A percentile compares a stretch with the other conserved stretches of the same genome.
These are phyloP conservation scores for Cathartes aura DNA, from an alignment of 2,113 vertebrate species.

Conservation along the genomic window DNA sequence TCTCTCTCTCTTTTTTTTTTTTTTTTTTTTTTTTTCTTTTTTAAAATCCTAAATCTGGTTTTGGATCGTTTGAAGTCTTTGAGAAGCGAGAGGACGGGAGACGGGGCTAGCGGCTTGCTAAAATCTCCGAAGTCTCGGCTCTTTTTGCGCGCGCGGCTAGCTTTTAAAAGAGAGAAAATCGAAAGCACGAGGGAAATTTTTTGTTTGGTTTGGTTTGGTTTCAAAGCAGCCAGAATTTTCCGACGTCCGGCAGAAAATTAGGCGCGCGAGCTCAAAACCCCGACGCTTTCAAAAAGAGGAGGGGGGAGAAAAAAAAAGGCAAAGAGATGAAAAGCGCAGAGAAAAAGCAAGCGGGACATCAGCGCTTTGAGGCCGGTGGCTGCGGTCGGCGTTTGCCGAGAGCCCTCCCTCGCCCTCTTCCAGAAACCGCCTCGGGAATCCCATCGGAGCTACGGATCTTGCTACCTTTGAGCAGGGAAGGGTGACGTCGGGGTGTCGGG, in stretches of 20 bases:
- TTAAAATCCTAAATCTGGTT: background rate
- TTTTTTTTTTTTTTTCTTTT: background rate
- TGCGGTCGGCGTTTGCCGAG: background rate
- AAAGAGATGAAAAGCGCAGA: background rate
- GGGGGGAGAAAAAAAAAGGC: background rate
- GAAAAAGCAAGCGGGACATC: background rate
- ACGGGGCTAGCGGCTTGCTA: background rate
- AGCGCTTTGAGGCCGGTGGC: slow-evolving; percentile 45
- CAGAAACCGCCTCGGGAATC: slow-evolving; percentile 29
- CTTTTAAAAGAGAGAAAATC: background rate
- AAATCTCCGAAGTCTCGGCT: background rate
- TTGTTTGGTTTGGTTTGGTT: no score
- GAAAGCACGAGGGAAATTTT: background rate
- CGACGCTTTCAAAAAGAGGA: background rate
- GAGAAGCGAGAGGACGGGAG: background rate
- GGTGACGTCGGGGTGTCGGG: background rate
- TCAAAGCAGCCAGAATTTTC: slow-evolving; percentile 27
- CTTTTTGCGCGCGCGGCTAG: background rate
- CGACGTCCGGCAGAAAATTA: slow-evolving; percentile 4
- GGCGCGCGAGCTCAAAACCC: background rate
- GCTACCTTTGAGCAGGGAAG: background rate
- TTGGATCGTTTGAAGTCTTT: background rate
- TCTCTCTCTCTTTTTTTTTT: no score
- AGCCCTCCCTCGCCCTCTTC: background rate
- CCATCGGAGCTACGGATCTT: background rate